Percentiles rank a stretch among this genome's conserved stretches.
Evolutionary conservation across 2,113 vertebrate genomes (phyloP).

Genomic region (Laterallus jamaicensis): DNA sequence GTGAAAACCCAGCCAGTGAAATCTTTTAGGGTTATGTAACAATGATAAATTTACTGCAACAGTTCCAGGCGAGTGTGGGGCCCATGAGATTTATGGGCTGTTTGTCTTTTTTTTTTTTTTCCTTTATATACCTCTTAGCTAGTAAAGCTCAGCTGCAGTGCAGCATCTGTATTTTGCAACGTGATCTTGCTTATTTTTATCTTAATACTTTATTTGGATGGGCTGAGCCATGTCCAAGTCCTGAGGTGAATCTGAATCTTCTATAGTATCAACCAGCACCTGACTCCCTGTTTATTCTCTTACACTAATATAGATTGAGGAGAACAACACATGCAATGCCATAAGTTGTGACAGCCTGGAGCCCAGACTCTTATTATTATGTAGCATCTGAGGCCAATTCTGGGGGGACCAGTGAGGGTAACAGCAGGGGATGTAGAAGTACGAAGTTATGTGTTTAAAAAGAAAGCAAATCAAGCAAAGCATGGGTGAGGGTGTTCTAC

Average conservation of each 20-base stretch:
- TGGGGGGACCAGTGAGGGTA: not conserved
- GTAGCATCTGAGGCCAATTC: not conserved
- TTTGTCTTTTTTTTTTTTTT: not conserved
- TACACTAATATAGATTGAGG: not conserved
- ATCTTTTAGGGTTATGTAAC: slow-evolving; percentile 18
- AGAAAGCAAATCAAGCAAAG: not conserved
- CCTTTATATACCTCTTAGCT: not conserved
- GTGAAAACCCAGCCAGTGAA: not conserved
- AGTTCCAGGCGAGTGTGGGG: not conserved
- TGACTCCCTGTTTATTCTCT: not conserved
- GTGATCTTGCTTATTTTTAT: not conserved
- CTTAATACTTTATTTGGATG: not conserved
- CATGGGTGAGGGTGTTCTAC: not conserved
- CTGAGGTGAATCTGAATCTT: not conserved
- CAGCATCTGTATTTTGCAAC: not conserved
- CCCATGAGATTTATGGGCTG: slow-evolving; percentile 18
- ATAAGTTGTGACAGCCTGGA: not conserved
- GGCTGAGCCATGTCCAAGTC: not conserved
- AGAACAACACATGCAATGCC: not conserved
- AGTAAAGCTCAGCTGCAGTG: not conserved
- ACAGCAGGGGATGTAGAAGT: not conserved
- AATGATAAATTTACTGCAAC: slow-evolving; percentile 43
- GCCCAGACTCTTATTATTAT: not conserved
- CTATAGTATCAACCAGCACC: not conserved
- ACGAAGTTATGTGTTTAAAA: not conserved